Base-by-base conservation (phyloP, 1,140 invertebrate species). In the Drosophila pseudoobscura region DNA sequence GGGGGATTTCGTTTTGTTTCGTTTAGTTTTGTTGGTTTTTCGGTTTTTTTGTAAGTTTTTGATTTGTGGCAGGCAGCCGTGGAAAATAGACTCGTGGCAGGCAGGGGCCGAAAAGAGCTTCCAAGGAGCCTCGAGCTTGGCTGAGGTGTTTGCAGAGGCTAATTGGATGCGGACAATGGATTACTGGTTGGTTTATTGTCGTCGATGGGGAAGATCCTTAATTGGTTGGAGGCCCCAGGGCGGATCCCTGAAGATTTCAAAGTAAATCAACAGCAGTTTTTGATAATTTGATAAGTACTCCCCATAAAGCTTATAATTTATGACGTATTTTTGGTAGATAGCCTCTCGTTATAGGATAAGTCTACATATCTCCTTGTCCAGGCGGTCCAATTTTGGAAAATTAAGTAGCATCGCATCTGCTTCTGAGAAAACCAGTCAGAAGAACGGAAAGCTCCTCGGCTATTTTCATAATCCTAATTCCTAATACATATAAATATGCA, bases 31-130 rank as follows among this genome's bases (percentile, higher is more conserved):
- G 63, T 68, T 51, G 9, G 11, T 62, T 76, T 76, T 74, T 77
- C 39, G 39, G 24, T 15, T 11, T 39, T 77, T 82, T 82, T 82
- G 69, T 77, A 31, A 43, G 24, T 8, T 39, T 78, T 82, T 82
- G 82, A 88, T 87, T 87, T 87, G 82, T 85, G 82, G 82, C 82
- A 78, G 78, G 82, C 80, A 75, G 65, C 78, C 78, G 62, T 64
- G 69, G 77, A 85, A 85, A 85, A 80, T 87, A 68, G 71, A 63
- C 24, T 59, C 50, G 43, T 22, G 65, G 39, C 31, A 50, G 35
- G 54, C 20, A n/a, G 44, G 39, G 24, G 47, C 53, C 29, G n/a
- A 24, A 22, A 26, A 62, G 53, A 62, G 53, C 26, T 46, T 43
- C 49, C 58, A 35, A 65, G 69, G 53, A 64, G 66, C 62, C 4